Base-by-base conservation (phyloP, 2,113 vertebrate genomes). In the Neofelis nebulosa region DNA sequence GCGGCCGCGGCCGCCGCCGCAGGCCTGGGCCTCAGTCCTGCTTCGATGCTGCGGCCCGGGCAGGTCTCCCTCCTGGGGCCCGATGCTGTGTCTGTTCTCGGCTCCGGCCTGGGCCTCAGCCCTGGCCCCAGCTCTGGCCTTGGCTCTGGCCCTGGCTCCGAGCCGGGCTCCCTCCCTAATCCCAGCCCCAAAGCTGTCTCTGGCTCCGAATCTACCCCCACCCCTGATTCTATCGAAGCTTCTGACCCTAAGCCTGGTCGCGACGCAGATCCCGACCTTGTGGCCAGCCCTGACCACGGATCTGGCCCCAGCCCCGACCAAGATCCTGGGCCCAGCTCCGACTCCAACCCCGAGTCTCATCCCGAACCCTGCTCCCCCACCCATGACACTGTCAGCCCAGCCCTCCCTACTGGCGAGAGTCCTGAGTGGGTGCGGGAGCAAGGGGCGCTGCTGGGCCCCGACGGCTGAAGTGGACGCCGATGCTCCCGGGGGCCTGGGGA, bases 391-490 rank as follows among this genome's bases (percentile, higher is more conserved):
- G 66, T 83, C 96, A 94, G 87, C 50, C 36, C 94, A n/a, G 52
- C 79, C 45, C 85, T 93, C 84, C 55, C 92, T 45, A 7, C 21
- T 0, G 36, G 83, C 0, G 27, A 96, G 76, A 94, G 95, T 36
- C 95, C 95, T 0, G 15, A 50, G 33, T 94, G 96, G 97, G 65
- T 50, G 18, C 52, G 91, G 66, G 88, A 95, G 78, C 94, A 76
- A 79, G 98, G 63, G 82, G 95, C 97, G 0, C 33, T 97, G 31
- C 81, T 97, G 61, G 98, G 97, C 55, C 97, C 97, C 0, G 97
- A 98, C 73, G 98, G 98, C 71, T 98, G 93, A 98, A 92, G 73
- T 81, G 83, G 21, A 7, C 7, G 3, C 84, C 4, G 1, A 73
- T 31, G 50, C 61, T n/a, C 23, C 1, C 0, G 6, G 33, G 48